A percentile compares a stretch with the other conserved stretches of the same genome.
phyloP scores from a whole-genome alignment of 2,888 invertebrate genomes.

The Galeopsomyia nigrocyanea region DNA sequence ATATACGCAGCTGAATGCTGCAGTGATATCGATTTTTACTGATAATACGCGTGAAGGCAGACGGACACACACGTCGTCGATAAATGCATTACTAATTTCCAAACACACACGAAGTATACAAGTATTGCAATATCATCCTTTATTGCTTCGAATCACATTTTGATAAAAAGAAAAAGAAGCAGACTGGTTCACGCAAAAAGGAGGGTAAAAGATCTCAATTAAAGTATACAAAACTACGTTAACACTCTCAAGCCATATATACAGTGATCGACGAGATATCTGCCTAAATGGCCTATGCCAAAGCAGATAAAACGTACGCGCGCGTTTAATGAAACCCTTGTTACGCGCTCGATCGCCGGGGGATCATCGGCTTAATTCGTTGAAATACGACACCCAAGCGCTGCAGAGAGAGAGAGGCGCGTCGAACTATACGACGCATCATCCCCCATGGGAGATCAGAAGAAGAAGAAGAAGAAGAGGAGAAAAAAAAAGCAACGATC shows the following conservation, averaged over 20 bases:
- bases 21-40: too few relatives aligned
- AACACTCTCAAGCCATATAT: not conserved
- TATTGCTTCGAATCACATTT: not conserved
- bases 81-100: too few relatives aligned
- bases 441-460: slow-evolving; percentile 2
- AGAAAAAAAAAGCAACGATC: slow-evolving; percentile 19
- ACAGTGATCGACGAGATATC: not conserved
- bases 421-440: too few relatives aligned
- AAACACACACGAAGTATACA: too few relatives aligned
- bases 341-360: slow-evolving; percentile 20
- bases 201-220: not conserved
- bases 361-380: slow-evolving; percentile 37
- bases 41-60: too few relatives aligned
- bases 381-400: slow-evolving; percentile 36
- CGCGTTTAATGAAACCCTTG: slow-evolving; percentile 34
- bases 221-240: slow-evolving; percentile 1
- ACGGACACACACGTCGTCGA: too few relatives aligned
- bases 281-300: slow-evolving; percentile 19
- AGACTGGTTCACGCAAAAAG: too few relatives aligned
- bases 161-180: not conserved
- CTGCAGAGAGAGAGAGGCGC: not conserved
- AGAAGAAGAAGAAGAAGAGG: not conserved
- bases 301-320: slow-evolving; percentile 29
- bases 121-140: too few relatives aligned
- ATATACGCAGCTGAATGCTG: too few relatives aligned